Evolutionary conservation across 2,113 vertebrate species (phyloP).

Genomic region (Lathamus discolor): DNA sequence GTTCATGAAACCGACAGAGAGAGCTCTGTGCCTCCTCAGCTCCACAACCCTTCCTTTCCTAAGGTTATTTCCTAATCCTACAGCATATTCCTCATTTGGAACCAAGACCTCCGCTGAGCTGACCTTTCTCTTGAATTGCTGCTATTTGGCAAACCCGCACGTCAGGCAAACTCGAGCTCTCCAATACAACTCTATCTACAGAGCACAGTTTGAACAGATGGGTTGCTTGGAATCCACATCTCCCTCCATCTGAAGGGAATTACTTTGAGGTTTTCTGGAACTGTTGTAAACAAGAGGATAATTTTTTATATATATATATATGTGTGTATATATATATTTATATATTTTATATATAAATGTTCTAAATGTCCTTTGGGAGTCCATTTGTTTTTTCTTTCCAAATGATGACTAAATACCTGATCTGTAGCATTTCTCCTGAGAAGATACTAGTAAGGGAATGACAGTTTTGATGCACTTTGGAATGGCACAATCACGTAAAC

Average conservation of each 20-base stretch:
- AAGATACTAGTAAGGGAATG: conserved; percentile 84
- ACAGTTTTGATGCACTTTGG: conserved; percentile 85
- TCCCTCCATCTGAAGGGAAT: conserved; percentile 72
- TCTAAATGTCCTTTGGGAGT: conserved; percentile 75
- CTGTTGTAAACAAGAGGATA: conserved; percentile 83
- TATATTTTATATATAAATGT: conserved; percentile 68
- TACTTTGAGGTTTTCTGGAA: conserved; percentile 78
- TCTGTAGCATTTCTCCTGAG: conserved; percentile 84
- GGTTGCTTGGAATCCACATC: conserved; percentile 72
- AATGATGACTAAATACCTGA: conserved; percentile 82
- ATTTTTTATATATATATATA: conserved; percentile 28
- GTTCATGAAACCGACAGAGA: conserved; percentile 42
- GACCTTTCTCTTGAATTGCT: conserved; percentile 6
- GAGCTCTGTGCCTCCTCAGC: conserved; percentile 24
- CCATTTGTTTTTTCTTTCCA: conserved; percentile 73
- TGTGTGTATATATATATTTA: conserved; percentile 56
- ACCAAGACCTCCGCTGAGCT: conserved; percentile 18
- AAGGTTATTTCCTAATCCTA: conserved; percentile 18
- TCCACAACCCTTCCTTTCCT: conserved; percentile 34
- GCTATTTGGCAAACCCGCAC: conserved; percentile 24
- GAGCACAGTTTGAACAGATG: conserved; percentile 67
- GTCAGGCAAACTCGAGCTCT: conserved; percentile 53
- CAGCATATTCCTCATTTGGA: conserved; percentile 43
- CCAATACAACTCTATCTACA: conserved; percentile 60
- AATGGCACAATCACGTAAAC: conserved; percentile 86